phyloP scores from a whole-genome alignment of 2,797 vertebrate species.

The Zalophus californianus region DNA sequence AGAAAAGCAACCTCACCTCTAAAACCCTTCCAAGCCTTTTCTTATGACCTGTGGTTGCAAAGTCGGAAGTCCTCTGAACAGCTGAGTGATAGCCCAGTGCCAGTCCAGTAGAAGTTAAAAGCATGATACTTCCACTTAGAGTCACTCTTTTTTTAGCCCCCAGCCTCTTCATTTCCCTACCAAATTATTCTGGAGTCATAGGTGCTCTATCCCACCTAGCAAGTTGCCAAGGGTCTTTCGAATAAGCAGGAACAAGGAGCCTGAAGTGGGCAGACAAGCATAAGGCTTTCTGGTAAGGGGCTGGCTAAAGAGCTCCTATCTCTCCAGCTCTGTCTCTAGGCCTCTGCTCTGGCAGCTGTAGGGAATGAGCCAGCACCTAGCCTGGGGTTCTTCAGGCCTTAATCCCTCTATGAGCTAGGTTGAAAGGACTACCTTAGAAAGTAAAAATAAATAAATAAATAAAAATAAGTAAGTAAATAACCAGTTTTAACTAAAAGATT shows the following conservation, averaged over 20 bases:
- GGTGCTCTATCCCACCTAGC: background rate
- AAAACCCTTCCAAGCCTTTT: background rate
- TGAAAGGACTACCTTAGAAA: background rate
- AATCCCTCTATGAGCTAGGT: background rate
- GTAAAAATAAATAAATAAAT: background rate
- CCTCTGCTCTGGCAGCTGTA: background rate
- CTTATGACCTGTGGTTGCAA: background rate
- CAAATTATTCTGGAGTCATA: constrained; percentile 36
- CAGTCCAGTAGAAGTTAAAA: background rate
- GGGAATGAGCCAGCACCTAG: background rate
- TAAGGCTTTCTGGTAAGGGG: background rate
- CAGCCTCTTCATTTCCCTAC: background rate
- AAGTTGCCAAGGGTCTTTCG: background rate
- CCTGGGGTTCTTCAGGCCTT: background rate
- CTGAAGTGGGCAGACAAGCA: background rate
- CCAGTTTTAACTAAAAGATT: background rate
- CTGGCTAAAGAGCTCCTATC: background rate
- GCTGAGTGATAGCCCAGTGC: background rate
- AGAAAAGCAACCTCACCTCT: background rate
- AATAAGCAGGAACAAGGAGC: constrained; percentile 1
- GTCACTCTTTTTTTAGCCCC: background rate
- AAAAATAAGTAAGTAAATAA: background rate
- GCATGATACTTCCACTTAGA: background rate
- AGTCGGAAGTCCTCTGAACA: background rate
- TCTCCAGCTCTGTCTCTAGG: background rate